Evolutionary conservation across 2,888 invertebrate species (phyloP), one percentile per base, ranked within the genome.

Genomic region (Dynastes tityus): DNA sequence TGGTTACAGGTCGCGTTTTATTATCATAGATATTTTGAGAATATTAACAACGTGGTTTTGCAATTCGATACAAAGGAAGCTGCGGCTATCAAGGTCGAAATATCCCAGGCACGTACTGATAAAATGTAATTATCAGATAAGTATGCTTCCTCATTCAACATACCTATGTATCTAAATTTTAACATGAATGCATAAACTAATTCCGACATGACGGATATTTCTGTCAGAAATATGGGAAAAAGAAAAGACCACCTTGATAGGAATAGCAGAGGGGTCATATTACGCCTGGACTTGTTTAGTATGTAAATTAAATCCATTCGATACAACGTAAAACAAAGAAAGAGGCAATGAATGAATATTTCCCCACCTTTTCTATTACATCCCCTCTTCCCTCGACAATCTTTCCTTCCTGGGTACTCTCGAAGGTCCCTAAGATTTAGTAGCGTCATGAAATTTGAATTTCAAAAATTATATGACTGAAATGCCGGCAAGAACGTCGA

Each of bases 371-470:
- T n/a, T 40, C 37, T 55, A 27, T 61, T 16, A 37, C 0, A 22
- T 40, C 6, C 13, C 37, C 29, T 16, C 37, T 53, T n/a, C 27
- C 45, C 5, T 22, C 40, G 29, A 53, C 45, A 40, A 22, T 73
- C 73, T 32, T 37, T 55, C 55, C 27, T 61, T 13, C 58, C 40
- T 2, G 55, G 32, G 55, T 58, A 9, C 37, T 40, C 27, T 13
- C 61, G 27, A 49, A 61, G 16, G 45, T 40, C 45, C n/a, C 45
- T 27, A 77, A 80, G 81, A 80, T 80, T 81, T 79, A 80, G 74
- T 70, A 77, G 70, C 49, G 76, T 55, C 71, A 73, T 61, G 76
- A 80, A 81, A 81, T 81, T 81, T 80, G 80, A 81, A 81, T 80
- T 80, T 80, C 79, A 80, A 80, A 81, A 80, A 79, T 80, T 80